Evolutionary conservation across 2,888 invertebrate genomes (phyloP), one percentile per base, ranked within the genome.

Genomic region (Xylota sylvarum): DNA sequence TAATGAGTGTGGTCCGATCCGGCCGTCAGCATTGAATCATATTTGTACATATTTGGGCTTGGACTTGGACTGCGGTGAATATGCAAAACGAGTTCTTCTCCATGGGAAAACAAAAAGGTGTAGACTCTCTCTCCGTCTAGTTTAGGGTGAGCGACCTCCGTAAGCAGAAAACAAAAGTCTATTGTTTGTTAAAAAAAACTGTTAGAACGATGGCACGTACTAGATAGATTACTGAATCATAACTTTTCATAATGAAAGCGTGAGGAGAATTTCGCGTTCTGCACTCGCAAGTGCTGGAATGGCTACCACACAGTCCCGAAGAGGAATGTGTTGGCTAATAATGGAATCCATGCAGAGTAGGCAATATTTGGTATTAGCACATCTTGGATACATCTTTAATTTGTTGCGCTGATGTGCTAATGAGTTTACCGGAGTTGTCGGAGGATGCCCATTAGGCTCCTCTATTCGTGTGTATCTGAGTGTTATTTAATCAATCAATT

Each of bases 141-240:
- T 40, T 32, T 40, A 78, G 72, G 83, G 83, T 83, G 50, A 83
- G 14, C 72, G 83, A 77, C 78, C 83, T 72, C 50, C 4, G 37
- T 27, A 40, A 27, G 56, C 72, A 78, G 83, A 83, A 83, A 83
- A 78, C 83, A 83, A 83, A 83, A 83, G 83, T 83, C 52, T 52
- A 72, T 82, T 82, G 43, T 65, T 65, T 46, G 43, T 30, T 17
- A 17, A n/a, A n/a, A 55, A 48, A 77, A 52, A 77, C 58, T 52
- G 77, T 78, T 77, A 78, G 65, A 83, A 78, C 60, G 43, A 55
- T n/a, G 52, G 32, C 83, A 78, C 83, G 83, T 83, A 72, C 48
- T 12, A 70, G 40, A 58, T 12, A 70, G 40, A 58, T 64, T 70
- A 58, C 70, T 50, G 50, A 48, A 58, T 77, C 70, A 82, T 65